Base-by-base conservation (phyloP, 1,140 invertebrate genomes). In the Platorchestia sp. region DNA sequence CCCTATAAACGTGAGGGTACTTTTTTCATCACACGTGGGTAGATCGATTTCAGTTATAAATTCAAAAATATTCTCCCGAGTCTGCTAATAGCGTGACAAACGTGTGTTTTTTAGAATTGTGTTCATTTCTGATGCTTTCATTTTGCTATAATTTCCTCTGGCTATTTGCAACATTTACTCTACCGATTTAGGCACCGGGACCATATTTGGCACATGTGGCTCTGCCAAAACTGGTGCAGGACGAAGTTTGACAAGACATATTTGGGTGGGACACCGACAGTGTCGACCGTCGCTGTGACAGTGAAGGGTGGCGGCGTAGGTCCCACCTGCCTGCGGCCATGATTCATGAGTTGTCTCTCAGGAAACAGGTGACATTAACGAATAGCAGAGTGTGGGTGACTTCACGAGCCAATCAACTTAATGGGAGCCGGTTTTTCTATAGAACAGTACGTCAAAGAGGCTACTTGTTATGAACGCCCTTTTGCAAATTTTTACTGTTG, bases 341-440 rank as follows among this genome's bases (percentile, higher is more conserved):
- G 91, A 93, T 93, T 93, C 91, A 93, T 93, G 91, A 47, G 36
- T 44, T 44, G 91, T 93, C 45, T 44, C 40, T 45, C 7, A 45
- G 91, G 91, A 93, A 93, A 93, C 47, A n/a, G 91, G 91, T 14
- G 91, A 47, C 91, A 93, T 44, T 45, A n/a, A 93, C 91, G 91
- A 93, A 93, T 93, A 93, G 91, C 91, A 44, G 41, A 42, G 45
- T 93, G 91, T 93, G 91, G 91, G 91, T 47, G 91, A 93, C 45
- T 89, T 89, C n/a, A 75, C 59, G 36, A 36, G 41, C 87, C 87
- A 42, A 89, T 44, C 87, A 89, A 89, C 41, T 89, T 41, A 44
- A 89, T 44, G 87, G 41, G n/a, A 44, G 7, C 87, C 87, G 36
- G 59, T 75, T 75, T 75, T 75, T 19, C 10, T 22, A n/a, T n/a